These are phyloP conservation scores for Anseranas semipalmata DNA, from an alignment of 2,113 vertebrate genomes.

Conservation along the genomic window DNA sequence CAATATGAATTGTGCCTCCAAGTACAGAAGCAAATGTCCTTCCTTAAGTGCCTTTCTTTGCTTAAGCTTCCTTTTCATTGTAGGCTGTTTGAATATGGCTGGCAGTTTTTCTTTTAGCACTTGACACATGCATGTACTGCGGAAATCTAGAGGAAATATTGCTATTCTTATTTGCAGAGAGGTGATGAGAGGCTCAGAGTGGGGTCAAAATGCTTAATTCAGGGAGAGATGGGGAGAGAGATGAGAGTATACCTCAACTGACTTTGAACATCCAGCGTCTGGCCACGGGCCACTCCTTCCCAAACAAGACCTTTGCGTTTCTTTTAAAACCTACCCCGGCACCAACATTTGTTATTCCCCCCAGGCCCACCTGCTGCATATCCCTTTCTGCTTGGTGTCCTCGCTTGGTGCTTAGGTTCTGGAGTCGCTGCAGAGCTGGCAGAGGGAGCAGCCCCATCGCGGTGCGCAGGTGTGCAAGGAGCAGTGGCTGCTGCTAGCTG, in stretches of 20 bases:
- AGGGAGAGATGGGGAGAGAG: no score
- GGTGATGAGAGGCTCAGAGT: neutral
- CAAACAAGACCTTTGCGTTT: neutral
- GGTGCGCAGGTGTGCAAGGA: neutral
- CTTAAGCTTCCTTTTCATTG: neutral
- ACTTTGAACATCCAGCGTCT: neutral
- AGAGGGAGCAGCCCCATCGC: neutral
- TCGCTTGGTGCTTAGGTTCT: neutral
- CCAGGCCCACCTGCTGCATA: fast-evolving
- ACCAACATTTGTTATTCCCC: neutral
- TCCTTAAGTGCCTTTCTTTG: neutral
- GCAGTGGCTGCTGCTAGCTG: fast-evolving
- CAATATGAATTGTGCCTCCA: neutral
- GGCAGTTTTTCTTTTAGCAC: neutral
- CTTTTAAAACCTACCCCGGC: neutral
- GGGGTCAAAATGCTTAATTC: neutral
- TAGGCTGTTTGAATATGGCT: neutral
- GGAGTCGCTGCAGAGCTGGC: neutral
- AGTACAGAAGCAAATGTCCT: fast-evolving
- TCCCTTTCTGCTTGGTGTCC: fast-evolving
- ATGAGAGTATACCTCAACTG: no score
- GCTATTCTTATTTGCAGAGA: neutral
- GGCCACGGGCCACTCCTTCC: neutral
- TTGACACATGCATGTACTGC: fast-evolving
- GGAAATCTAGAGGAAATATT: neutral